Percentiles rank a stretch among this genome's conserved stretches.
These are phyloP conservation scores for Crepidodera aurea DNA, from an alignment of 2,888 invertebrate genomes.

Conservation along the genomic window DNA sequence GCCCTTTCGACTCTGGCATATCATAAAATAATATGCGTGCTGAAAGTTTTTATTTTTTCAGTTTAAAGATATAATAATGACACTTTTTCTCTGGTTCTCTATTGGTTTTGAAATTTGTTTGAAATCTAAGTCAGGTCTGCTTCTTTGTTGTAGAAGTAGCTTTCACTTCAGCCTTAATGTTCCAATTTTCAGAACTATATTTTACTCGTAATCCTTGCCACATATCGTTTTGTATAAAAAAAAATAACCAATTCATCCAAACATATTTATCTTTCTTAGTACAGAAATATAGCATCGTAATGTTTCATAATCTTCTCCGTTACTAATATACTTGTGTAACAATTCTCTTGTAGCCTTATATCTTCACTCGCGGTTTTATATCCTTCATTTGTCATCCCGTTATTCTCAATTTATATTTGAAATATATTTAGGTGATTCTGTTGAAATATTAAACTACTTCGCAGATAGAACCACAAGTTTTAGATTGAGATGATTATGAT, in stretches of 20 bases:
- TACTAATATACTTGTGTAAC: constrained; percentile 23
- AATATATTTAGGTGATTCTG: constrained; percentile 17
- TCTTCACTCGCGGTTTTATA: constrained; percentile 26
- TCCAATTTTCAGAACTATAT: too few species aligned
- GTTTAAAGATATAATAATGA: too few species aligned
- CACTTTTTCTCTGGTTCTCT: too few species aligned
- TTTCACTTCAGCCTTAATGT: too few species aligned
- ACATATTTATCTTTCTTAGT: not conserved
- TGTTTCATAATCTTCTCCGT: constrained; percentile 23
- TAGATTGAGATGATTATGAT: not conserved
- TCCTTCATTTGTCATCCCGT: constrained; percentile 27
- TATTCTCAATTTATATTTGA: constrained; percentile 22
- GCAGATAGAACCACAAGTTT: not conserved
- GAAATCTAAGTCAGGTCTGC: too few species aligned
- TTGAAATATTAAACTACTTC: constrained; percentile 8
- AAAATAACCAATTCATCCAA: not conserved
- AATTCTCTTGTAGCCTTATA: constrained; percentile 18
- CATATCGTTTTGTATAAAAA: not conserved
- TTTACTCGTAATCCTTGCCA: too few species aligned
- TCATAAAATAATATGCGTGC: too few species aligned
- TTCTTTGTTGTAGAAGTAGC: too few species aligned
- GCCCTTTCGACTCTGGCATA: too few species aligned
- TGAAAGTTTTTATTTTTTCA: too few species aligned
- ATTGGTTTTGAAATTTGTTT: too few species aligned
- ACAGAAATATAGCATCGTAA: not conserved